Evolutionary conservation across 2,888 invertebrate species (phyloP).

Genomic region (Eristalis arbustorum): DNA sequence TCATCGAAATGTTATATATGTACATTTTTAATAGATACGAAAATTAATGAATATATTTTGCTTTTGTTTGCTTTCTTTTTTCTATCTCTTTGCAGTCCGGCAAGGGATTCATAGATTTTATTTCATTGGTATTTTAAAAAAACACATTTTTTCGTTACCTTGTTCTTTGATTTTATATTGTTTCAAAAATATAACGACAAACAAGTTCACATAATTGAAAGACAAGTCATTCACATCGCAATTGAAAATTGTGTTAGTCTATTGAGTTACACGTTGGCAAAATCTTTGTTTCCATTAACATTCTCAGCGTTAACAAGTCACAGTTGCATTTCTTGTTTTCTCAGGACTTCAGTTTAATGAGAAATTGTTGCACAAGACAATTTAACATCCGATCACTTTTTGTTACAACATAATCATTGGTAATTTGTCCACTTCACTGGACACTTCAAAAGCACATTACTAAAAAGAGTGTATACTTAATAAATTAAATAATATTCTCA

Average conservation of each 20-base stretch:
- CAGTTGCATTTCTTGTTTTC: neutral
- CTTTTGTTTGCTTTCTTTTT: slow-evolving; percentile 46
- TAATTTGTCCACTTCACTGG: neutral
- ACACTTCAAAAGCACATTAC: neutral
- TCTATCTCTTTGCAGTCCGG: slow-evolving; percentile 79
- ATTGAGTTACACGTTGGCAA: neutral
- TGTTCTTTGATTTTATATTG: neutral
- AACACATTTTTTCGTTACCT: slow-evolving; percentile 21
- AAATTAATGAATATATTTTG: slow-evolving; percentile 57
- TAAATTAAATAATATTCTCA: too few relatives aligned
- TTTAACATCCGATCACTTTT: neutral
- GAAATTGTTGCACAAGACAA: neutral
- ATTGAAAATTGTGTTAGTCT: neutral
- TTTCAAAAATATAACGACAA: neutral
- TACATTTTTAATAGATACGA: slow-evolving; percentile 16
- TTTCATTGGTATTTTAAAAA: slow-evolving; percentile 78
- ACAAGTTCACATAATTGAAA: neutral
- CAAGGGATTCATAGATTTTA: slow-evolving; percentile 81
- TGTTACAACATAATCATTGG: neutral
- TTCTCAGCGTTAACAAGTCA: neutral
- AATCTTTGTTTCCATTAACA: neutral
- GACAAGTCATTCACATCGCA: neutral
- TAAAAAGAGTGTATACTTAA: too few relatives aligned
- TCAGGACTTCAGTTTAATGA: neutral
- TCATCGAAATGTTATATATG: neutral